phyloP scores from a whole-genome alignment of 2,888 invertebrate genomes.

The Podotricha telesiphe region DNA sequence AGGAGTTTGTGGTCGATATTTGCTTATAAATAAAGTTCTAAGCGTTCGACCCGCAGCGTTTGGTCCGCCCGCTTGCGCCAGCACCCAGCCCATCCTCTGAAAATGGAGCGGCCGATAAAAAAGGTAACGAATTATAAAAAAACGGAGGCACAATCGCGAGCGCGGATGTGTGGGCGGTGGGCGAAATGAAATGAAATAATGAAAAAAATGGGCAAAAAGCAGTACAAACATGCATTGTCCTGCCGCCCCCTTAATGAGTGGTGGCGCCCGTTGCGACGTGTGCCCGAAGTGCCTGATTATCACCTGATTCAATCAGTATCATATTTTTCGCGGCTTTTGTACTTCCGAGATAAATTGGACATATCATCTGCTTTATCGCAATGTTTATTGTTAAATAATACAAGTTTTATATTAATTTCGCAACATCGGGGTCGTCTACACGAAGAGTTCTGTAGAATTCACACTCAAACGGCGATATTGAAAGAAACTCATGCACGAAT shows the following conservation, averaged over 20 bases:
- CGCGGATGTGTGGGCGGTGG: conserved; percentile 82
- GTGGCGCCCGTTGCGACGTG: conserved; percentile 61
- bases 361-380: conserved; percentile 1
- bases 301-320: conserved; percentile 75
- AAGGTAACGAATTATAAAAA: conserved; percentile 84
- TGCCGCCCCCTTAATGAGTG: conserved; percentile 77
- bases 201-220: conserved; percentile 84
- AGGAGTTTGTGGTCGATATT: background rate
- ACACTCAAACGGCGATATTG: conserved; percentile 12
- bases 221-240: conserved; percentile 84
- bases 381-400: conserved; percentile 14
- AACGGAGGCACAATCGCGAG: conserved; percentile 81
- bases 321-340: conserved; percentile 44
- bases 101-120: conserved; percentile 84
- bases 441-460: background rate
- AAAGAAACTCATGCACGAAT: conserved; percentile 30
- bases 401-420: background rate
- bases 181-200: conserved; percentile 84
- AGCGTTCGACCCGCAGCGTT: conserved; percentile 44
- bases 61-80: conserved; percentile 56
- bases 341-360: conserved; percentile 29
- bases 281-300: conserved; percentile 79
- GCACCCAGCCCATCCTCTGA: conserved; percentile 76
- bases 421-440: background rate
- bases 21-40: conserved; percentile 1